These are phyloP conservation scores for Sarcophilus harrisii DNA, from an alignment of 2,797 vertebrate species.

Conservation along the genomic window DNA sequence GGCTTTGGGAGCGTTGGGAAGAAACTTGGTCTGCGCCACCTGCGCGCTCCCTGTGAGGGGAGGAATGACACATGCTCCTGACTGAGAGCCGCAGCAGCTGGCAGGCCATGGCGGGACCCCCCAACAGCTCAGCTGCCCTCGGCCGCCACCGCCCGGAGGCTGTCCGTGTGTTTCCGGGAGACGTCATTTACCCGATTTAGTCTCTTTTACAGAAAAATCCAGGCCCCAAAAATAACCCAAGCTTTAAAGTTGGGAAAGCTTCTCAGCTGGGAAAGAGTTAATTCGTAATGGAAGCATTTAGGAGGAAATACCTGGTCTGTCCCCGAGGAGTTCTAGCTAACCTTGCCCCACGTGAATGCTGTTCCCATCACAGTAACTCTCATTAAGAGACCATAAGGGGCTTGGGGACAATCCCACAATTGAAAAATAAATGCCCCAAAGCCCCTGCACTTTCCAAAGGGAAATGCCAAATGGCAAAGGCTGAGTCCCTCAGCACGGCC, in stretches of 20 bases:
- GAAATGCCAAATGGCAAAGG: background rate
- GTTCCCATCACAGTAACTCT: background rate
- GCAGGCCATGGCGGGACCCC: too few relatives aligned
- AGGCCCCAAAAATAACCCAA: too few relatives aligned
- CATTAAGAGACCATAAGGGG: background rate
- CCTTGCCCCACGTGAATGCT: background rate
- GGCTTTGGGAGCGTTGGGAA: slow-evolving; percentile 93
- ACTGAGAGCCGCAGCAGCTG: too few relatives aligned
- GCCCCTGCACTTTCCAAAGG: background rate
- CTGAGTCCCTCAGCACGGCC: background rate
- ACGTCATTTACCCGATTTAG: background rate
- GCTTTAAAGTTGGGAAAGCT: background rate
- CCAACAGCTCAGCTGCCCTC: too few relatives aligned
- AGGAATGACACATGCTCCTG: background rate
- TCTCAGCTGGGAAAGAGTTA: background rate
- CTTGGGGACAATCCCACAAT: background rate
- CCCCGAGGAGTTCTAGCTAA: background rate
- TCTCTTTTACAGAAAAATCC: background rate
- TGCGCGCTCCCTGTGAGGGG: slow-evolving; percentile 90
- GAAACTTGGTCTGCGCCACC: slow-evolving; percentile 91
- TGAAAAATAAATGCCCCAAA: background rate
- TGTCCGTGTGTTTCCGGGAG: too few relatives aligned
- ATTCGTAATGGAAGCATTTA: background rate
- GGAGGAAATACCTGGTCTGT: too few relatives aligned
- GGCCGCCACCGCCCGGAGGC: too few relatives aligned